phyloP scores from a whole-genome alignment of 2,888 invertebrate species.

The Bombylius major region DNA sequence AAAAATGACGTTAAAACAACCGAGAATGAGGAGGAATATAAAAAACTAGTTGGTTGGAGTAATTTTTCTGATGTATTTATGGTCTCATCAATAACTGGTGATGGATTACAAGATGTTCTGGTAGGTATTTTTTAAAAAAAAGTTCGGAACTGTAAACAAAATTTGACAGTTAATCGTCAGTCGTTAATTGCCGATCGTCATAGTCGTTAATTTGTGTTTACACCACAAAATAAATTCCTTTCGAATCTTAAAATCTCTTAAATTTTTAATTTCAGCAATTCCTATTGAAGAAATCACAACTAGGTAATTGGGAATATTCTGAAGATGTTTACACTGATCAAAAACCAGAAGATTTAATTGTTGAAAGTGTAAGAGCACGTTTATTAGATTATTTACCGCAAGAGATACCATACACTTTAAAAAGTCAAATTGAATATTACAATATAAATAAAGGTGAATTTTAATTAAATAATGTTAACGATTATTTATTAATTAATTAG shows the following conservation, averaged over 20 bases:
- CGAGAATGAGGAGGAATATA: constrained; percentile 5
- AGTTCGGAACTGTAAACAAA: too few species aligned
- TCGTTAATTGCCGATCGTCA: too few species aligned
- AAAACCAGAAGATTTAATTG: constrained; percentile 52
- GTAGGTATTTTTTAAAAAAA: constrained; percentile 30
- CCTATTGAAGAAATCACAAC: constrained; percentile 41
- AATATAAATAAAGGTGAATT: constrained; percentile 43
- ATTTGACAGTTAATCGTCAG: too few species aligned
- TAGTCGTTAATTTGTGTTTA: too few species aligned
- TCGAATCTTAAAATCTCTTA: constrained; percentile 32
- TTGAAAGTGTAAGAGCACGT: constrained; percentile 66
- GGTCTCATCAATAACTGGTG: constrained; percentile 72
- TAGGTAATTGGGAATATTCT: constrained; percentile 54
- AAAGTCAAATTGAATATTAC: constrained; percentile 52
- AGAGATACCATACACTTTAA: constrained; percentile 74
- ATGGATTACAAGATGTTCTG: constrained; percentile 59
- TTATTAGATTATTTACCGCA: constrained; percentile 70
- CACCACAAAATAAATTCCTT: not conserved
- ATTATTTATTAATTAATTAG: not conserved
- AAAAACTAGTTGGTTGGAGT: constrained; percentile 45
- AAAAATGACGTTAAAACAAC: not conserved
- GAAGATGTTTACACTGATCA: constrained; percentile 61
- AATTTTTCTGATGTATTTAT: constrained; percentile 81
- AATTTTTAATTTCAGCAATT: constrained; percentile 47
- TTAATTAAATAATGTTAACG: not conserved